Base-by-base conservation (phyloP, 2,888 invertebrate genomes). In the Trachelus tabidus region DNA sequence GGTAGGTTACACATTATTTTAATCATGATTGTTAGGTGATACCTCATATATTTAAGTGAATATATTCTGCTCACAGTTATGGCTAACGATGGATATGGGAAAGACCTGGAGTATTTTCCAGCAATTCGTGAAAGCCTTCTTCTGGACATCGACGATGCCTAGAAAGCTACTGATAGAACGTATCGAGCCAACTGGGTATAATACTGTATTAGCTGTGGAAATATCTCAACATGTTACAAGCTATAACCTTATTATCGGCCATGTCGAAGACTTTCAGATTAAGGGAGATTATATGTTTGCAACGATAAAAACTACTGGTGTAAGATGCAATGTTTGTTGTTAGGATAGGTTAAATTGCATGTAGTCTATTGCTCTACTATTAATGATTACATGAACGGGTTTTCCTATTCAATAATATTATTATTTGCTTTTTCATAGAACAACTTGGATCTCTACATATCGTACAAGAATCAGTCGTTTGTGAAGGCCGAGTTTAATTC, bases 271-370 rank as follows among this genome's bases (percentile, higher is more conserved):
- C 89, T 97, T 98, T 91, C 95, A 96, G 88, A 94, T 97, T 56
- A 95, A 95, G 88, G 96, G 95, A 30, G 96, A 97, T 86, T 98
- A 95, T 90, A 95, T 97, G 94, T 97, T 98, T 92, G 97, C 95
- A 0, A 96, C 96, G 0, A 95, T 94, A 88, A 94, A 94, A 88
- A 77, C 34, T 11, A 12, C 31, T 12, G 31, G 12, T 33, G 71
- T 71, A 71, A 71, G 71, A 71, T 31, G 56, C 23, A 56, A 30
- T 12, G 15, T 71, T 76, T 12, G 1, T 3, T n/a, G 68, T 78
- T 34, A 73, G 34, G n/a, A 77, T 68, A 75, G 31, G 15, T 78
- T 68, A 75, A 15, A 73, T 73, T 71, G 77, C 33, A 34, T 68
- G 78, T 80, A 68, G 69, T 69, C 78, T 73, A 76, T 34, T 75